Evolutionary conservation across 2,113 vertebrate species (phyloP), one percentile per base, ranked within the genome.

Genomic region (Apodemus sylvaticus): DNA sequence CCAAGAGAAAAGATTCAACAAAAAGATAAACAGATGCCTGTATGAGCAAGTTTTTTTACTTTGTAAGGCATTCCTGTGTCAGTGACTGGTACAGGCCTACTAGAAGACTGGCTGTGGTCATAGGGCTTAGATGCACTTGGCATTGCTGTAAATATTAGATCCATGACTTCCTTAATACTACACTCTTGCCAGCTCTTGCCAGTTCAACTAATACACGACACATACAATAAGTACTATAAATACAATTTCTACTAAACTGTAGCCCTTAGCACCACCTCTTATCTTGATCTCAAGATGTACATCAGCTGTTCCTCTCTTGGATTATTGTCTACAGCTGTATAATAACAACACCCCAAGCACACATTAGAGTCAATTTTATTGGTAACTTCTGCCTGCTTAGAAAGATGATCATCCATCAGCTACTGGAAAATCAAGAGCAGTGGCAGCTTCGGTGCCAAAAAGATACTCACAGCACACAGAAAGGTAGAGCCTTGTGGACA

Each of bases 351-450:
- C 97, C 96, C 97, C 1, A 10, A 91, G 82, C 89, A 97, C 96
- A 90, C 95, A 95, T 97, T 97, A 96, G 90, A 97, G 91, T 95
- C 97, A 66, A 89, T 97, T 96, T 97, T 97, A 97, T 96, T 95
- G 97, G 94, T 96, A 97, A 97, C 95, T 97, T 94, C 92, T 97
- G 95, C 97, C 96, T 96, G 64, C 78, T 97, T 92, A 85, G 81
- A 39, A 94, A 94, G 81, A 64, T 70, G 58, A 66, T 88, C 96
- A 94, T 97, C 93, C 96, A 83, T 97, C 97, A 97, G 90, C 91
- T 90, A 83, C 83, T 94, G 51, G 77, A 95, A 95, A 96, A 96
- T 96, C 92, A 93, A 97, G 94, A 71, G 90, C 77, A 86, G 93
- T 9, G 13, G 16, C 60, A 73, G 70, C 51, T 60, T 89, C 62